Evolutionary conservation across 2,888 invertebrate genomes (phyloP).

Genomic region (Folsomia manolachei): DNA sequence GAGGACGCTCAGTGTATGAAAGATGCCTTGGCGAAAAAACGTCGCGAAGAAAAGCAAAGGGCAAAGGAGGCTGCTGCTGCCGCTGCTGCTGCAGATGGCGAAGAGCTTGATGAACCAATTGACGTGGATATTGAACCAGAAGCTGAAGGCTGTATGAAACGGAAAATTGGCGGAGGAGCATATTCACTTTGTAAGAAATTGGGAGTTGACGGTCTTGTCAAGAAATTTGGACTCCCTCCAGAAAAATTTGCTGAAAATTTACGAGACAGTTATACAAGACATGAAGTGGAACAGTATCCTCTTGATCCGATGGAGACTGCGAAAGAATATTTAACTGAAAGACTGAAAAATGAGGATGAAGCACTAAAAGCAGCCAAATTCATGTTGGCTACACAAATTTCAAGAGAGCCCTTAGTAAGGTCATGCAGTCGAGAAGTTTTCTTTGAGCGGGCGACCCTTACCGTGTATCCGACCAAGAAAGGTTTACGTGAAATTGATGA

Average conservation of each 20-base stretch:
- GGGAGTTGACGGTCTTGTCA: conserved; percentile 78
- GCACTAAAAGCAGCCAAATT: conserved; percentile 85
- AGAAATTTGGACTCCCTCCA: conserved; percentile 87
- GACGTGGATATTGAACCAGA: conserved; percentile 57
- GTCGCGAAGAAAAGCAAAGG: conserved; percentile 60
- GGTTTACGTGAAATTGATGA: conserved; percentile 95
- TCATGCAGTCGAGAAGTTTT: conserved; percentile 80
- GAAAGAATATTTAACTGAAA: conserved; percentile 64
- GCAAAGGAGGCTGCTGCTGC: conserved; percentile 49
- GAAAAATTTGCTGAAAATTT: conserved; percentile 96
- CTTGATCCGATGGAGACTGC: conserved; percentile 80
- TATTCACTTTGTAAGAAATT: conserved; percentile 83
- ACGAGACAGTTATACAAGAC: conserved; percentile 88
- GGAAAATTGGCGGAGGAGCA: conserved; percentile 67
- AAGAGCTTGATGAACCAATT: conserved; percentile 60
- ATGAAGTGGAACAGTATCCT: conserved; percentile 90
- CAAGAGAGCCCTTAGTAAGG: conserved; percentile 84
- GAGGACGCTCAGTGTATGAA: conserved; percentile 80
- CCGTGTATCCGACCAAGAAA: conserved; percentile 78
- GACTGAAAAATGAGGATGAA: conserved; percentile 72
- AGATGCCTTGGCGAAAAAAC: conserved; percentile 66
- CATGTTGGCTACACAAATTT: conserved; percentile 91
- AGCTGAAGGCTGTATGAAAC: conserved; percentile 19
- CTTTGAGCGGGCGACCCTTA: conserved; percentile 81
- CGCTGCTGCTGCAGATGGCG: conserved; percentile 52